phyloP scores from a whole-genome alignment of 2,888 invertebrate genomes.

The Halictus ligatus region DNA sequence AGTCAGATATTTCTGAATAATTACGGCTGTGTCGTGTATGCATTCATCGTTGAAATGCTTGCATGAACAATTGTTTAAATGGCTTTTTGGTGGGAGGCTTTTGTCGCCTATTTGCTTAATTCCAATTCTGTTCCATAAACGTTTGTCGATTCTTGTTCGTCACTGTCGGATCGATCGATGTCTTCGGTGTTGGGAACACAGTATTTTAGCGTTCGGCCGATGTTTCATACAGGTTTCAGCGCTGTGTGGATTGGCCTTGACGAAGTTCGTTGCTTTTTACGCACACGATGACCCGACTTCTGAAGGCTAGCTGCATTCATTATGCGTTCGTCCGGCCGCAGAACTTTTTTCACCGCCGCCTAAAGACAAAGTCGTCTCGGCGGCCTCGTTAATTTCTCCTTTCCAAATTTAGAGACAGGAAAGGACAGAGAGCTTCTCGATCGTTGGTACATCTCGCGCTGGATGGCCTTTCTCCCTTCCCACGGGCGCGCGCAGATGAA shows the following conservation, averaged over 20 bases:
- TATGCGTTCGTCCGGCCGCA: slow-evolving; percentile 56
- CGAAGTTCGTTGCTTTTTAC: slow-evolving; percentile 69
- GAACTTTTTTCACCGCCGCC: slow-evolving; percentile 37
- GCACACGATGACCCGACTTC: slow-evolving; percentile 63
- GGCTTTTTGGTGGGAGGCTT: neutral
- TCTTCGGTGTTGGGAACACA: neutral
- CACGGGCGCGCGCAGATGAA: neutral
- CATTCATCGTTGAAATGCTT: no score
- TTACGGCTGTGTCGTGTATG: no score
- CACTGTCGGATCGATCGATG: neutral
- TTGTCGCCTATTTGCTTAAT: no score
- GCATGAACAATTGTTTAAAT: neutral
- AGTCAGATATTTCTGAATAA: neutral
- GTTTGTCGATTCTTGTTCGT: no score
- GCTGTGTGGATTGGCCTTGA: slow-evolving; percentile 57
- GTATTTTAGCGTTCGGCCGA: neutral
- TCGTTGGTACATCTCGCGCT: neutral
- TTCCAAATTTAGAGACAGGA: slow-evolving; percentile 29
- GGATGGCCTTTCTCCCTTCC: neutral
- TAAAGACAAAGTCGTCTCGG: slow-evolving; percentile 21
- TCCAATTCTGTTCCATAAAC: no score
- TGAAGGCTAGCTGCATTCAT: slow-evolving; percentile 67
- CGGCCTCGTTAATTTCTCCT: slow-evolving; percentile 47
- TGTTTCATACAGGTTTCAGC: neutral
- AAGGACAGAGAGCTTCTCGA: neutral